Conservation (phyloP, 2,113 vertebrate genomes). For the Alethe castanea region DNA sequence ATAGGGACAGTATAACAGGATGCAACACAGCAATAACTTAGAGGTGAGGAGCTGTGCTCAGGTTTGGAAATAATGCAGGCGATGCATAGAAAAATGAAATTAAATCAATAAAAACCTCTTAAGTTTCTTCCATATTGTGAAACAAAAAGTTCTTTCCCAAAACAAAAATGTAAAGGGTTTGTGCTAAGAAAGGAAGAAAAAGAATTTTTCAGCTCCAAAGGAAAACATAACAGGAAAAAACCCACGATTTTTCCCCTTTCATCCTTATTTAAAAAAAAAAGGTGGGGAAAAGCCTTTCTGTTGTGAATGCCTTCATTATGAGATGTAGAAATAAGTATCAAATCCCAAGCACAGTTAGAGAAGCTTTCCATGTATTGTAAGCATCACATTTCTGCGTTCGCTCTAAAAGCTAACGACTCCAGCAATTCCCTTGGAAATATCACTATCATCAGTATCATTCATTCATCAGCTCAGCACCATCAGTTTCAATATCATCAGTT, state of each 20-base stretch:
- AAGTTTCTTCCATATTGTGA: not conserved
- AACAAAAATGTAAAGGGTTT: not conserved
- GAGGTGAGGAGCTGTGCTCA: not conserved
- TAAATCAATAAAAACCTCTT: not conserved
- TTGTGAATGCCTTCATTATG: not conserved
- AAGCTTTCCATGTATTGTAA: not conserved
- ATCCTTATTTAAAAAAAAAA: not conserved
- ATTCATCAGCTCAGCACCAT: too few species aligned
- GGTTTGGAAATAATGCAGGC: not conserved
- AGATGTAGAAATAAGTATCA: not conserved
- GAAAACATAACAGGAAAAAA: not conserved
- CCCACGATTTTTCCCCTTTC: not conserved
- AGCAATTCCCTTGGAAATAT: not conserved
- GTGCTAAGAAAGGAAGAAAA: not conserved
- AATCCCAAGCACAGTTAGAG: not conserved
- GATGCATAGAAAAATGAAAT: not conserved
- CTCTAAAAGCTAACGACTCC: accelerated
- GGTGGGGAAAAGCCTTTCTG: not conserved
- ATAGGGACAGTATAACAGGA: not conserved
- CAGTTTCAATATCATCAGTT: not conserved
- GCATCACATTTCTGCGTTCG: not conserved
- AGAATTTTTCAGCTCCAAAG: not conserved
- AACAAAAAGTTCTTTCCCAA: not conserved
- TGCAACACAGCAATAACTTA: not conserved
- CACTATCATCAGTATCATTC: too few species aligned